Base-by-base conservation (phyloP, 2,113 vertebrate genomes). In the Eupsittula cactorum region DNA sequence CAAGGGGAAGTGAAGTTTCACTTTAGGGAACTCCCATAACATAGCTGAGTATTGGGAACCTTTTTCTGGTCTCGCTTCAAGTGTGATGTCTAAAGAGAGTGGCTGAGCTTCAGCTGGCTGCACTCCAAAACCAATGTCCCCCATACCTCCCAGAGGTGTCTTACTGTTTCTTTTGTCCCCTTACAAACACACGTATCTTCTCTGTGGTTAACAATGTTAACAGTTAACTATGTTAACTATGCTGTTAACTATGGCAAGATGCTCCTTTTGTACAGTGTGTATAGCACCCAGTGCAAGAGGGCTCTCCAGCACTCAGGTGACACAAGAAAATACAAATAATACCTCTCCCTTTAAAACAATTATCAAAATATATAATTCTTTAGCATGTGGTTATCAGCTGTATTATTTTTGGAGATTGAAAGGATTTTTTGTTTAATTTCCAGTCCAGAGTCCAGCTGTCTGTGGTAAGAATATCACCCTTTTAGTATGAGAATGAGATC, bases 21-120 rank as follows among this genome's bases (percentile, higher is more conserved):
- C 0, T 65, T 92, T 65, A 52, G 0, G 0, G 53, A 59, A 67
- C 14, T 90, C 41, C 37, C 2, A 0, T 27, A 57, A 65, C 18
- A 28, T n/a, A 39, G 12, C 27, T 60, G 39, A 82, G 19, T 20
- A 37, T 28, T 44, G 7, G 37, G 27, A 89, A 84, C 28, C 6
- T 81, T 86, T 81, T 69, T 59, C 73, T 81, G 53, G 27, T 69
- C 29, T 69, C 23, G 59, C 33, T 69, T 65, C 46, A 53, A 62
- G 25, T n/a, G n/a, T 39, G 33, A 60, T 47, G 10, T 29, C 69
- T 76, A 37, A 50, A 70, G 41, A 49, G 18, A 59, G 50, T 33
- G 14, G 50, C 62, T 65, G 53, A 93, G 10, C 49, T 77, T 65
- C 41, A 69, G 16, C 39, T 53, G 73, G 37, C 31, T 78, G 55